phyloP scores from a whole-genome alignment of 2,888 invertebrate genomes.

The Bugula neritina region DNA sequence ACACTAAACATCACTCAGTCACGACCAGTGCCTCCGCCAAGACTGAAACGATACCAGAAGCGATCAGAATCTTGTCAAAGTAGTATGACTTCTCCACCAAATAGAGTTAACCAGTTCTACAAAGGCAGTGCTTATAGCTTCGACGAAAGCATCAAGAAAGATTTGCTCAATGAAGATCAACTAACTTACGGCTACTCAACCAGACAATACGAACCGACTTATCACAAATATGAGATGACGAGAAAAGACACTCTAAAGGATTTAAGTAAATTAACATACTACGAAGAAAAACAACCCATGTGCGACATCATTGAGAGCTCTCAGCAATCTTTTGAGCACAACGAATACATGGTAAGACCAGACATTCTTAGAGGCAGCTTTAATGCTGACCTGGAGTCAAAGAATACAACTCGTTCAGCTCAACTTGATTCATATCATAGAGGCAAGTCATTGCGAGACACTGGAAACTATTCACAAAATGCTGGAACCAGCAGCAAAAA shows the following conservation, averaged over 20 bases:
- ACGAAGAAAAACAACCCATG: neutral
- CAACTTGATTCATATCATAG: neutral
- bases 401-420: neutral
- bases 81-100: slow-evolving; percentile 14
- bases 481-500: neutral
- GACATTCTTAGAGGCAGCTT: slow-evolving; percentile 18
- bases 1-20: slow-evolving; percentile 12
- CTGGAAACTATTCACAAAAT: neutral
- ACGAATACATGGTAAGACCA: neutral
- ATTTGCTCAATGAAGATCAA: neutral
- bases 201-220: neutral
- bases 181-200: neutral
- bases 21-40: neutral
- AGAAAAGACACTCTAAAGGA: neutral
- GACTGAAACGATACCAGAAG: neutral
- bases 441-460: neutral
- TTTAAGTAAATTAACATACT: too few species aligned
- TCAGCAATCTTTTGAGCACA: neutral
- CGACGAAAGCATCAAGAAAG: neutral
- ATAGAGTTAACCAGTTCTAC: neutral
- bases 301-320: slow-evolving; percentile 22
- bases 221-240: neutral
- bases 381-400: slow-evolving; percentile 4
- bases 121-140: neutral
- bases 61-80: neutral